Percentiles rank a stretch among this genome's conserved stretches.
These are phyloP conservation scores for Allolobophora icterica DNA, from an alignment of 2,888 invertebrate species.

Conservation along the genomic window DNA sequence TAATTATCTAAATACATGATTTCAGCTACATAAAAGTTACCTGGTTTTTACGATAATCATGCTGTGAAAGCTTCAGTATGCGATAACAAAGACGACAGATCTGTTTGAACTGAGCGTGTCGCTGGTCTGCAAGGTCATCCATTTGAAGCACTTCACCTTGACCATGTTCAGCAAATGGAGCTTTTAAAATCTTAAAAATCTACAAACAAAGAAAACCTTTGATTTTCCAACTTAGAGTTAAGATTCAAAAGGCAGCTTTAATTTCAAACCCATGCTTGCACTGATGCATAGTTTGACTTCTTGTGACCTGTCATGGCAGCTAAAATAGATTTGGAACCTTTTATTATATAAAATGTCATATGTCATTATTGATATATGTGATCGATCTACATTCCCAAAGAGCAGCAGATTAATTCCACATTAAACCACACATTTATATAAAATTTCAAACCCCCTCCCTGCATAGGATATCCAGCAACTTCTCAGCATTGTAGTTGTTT, in stretches of 20 bases:
- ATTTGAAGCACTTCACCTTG: conserved; percentile 61
- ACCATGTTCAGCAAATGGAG: conserved; percentile 65
- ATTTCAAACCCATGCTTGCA: no score
- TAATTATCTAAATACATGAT: not conserved
- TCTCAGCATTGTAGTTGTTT: not conserved
- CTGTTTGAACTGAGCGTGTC: conserved; percentile 91
- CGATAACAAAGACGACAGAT: conserved; percentile 96
- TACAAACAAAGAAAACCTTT: conserved; percentile 44
- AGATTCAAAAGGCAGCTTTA: no score
- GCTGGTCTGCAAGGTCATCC: conserved; percentile 88
- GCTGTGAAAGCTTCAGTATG: conserved; percentile 90
- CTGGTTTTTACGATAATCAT: conserved; percentile 97
- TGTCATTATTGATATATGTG: not conserved
- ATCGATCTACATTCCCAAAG: not conserved
- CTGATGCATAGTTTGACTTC: no score
- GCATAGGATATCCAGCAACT: not conserved
- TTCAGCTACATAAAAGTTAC: conserved; percentile 64
- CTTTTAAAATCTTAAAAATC: conserved; percentile 68
- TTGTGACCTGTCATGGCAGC: no score
- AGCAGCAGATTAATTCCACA: no score
- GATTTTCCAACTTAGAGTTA: not conserved
- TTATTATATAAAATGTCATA: no score
- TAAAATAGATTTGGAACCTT: no score
- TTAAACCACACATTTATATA: not conserved
- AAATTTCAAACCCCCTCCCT: not conserved